These are phyloP conservation scores for Pachypsylla venusta DNA, from an alignment of 1,140 invertebrate genomes.

Conservation along the genomic window DNA sequence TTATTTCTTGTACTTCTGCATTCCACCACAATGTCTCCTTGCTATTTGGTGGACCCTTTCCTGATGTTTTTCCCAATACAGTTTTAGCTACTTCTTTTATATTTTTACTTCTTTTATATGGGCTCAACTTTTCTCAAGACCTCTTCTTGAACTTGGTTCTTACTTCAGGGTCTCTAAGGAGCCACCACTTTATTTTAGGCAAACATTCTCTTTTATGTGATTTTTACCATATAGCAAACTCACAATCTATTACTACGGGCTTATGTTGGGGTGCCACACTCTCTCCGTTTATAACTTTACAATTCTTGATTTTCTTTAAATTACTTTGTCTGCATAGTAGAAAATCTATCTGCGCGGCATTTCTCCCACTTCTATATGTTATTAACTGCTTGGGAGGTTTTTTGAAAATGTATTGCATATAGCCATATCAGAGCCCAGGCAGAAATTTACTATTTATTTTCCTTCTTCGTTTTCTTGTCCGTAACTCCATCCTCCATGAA, in stretches of 20 bases:
- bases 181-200: slow-evolving; percentile 6
- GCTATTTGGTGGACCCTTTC: background rate
- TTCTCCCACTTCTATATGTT: background rate
- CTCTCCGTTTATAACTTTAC: background rate
- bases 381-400: too few species aligned
- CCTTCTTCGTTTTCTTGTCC: background rate
- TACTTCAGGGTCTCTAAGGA: background rate
- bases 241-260: background rate
- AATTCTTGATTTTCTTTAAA: background rate
- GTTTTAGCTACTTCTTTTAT: background rate
- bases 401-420: background rate
- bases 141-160: background rate
- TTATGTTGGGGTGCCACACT: background rate
- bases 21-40: slow-evolving; percentile 3
- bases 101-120: background rate
- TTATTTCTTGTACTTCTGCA: background rate
- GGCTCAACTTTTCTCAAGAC: background rate
- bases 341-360: background rate
- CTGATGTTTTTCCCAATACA: slow-evolving; percentile 1
- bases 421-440: background rate
- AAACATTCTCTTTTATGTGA: too few species aligned
- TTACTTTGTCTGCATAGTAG: background rate
- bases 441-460: background rate
- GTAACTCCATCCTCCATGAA: background rate
- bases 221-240: too few species aligned